Evolutionary conservation across 2,113 vertebrate genomes (phyloP).

Genomic region (Leptosomus discolor): DNA sequence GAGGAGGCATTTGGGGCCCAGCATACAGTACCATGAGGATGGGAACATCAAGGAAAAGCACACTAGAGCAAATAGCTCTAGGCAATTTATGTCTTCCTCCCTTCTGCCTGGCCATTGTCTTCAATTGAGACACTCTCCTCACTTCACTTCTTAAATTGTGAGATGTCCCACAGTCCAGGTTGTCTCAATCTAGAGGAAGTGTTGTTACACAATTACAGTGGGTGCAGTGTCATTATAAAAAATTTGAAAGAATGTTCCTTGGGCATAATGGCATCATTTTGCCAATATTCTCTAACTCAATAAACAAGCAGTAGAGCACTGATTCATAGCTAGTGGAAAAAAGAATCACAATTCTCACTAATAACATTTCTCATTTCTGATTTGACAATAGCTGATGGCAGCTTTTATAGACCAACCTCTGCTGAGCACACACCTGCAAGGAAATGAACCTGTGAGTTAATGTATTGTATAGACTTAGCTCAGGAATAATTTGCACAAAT

Average conservation of each 20-base stretch:
- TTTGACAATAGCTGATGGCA: constrained; percentile 14
- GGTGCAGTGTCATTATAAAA: background rate
- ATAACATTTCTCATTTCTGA: constrained; percentile 14
- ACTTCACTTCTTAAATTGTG: background rate
- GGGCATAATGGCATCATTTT: background rate
- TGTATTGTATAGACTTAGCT: background rate
- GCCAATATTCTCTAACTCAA: constrained; percentile 4
- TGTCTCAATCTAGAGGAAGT: background rate
- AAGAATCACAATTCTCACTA: background rate
- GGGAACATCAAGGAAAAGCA: background rate
- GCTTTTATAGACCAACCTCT: background rate
- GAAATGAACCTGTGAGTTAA: background rate
- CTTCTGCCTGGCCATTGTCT: background rate
- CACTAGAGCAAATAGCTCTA: background rate
- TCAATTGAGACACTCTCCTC: background rate
- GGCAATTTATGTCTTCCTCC: background rate
- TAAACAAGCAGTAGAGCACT: background rate
- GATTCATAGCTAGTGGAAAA: background rate
- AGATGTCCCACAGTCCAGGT: background rate
- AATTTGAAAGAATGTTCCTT: background rate
- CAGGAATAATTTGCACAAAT: background rate
- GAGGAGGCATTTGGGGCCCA: background rate
- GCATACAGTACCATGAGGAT: background rate
- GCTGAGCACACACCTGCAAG: background rate
- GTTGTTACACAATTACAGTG: background rate